These are phyloP conservation scores for Aspidiotus rigidus DNA, from an alignment of 2,888 invertebrate species.

Conservation along the genomic window DNA sequence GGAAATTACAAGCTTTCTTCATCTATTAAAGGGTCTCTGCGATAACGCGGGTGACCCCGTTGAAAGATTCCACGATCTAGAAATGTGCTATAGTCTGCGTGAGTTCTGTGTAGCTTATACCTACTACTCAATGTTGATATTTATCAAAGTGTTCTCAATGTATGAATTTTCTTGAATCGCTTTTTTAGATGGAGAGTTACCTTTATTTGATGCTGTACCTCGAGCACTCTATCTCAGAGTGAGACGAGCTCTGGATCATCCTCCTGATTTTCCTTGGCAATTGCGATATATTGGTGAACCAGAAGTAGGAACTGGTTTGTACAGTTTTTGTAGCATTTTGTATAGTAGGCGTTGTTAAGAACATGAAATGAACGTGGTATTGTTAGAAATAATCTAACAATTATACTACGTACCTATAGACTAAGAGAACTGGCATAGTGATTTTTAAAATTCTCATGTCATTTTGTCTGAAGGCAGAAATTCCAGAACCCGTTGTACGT, in stretches of 20 bases:
- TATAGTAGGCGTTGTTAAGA: background rate
- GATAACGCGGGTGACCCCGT: constrained; percentile 86
- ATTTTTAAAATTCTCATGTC: too few species aligned
- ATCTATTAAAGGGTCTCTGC: constrained; percentile 80
- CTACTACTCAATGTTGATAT: background rate
- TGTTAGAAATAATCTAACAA: background rate
- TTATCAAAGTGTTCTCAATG: background rate
- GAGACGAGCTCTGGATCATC: constrained; percentile 67
- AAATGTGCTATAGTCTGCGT: constrained; percentile 77
- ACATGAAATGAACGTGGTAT: background rate
- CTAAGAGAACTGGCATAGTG: too few species aligned
- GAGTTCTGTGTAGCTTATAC: constrained; percentile 34
- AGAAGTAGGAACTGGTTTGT: constrained; percentile 52
- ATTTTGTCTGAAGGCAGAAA: too few species aligned
- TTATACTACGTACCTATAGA: background rate
- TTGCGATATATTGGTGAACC: constrained; percentile 85
- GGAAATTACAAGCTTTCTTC: constrained; percentile 80
- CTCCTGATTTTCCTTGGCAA: constrained; percentile 70
- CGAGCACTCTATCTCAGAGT: constrained; percentile 68
- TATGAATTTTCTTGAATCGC: background rate
- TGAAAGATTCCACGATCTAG: constrained; percentile 87
- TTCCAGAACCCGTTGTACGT: background rate
- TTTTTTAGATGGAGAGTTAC: constrained; percentile 36
- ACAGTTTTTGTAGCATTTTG: too few species aligned
- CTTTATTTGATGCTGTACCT: constrained; percentile 40